Base-by-base conservation (phyloP, 2,888 invertebrate species). In the Trachelus tabidus region DNA sequence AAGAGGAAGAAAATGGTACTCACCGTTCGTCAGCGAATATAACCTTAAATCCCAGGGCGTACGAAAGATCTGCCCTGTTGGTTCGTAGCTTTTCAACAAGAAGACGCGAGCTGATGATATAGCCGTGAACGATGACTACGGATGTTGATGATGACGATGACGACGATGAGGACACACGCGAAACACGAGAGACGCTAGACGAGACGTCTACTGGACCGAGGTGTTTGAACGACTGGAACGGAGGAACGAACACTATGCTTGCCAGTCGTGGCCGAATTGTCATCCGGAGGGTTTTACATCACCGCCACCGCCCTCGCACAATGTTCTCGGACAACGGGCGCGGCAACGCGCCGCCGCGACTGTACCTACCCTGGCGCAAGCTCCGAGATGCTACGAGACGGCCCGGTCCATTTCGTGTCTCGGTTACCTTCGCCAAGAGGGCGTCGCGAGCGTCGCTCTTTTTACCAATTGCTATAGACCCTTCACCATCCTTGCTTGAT, bases 291-390 rank as follows among this genome's bases (percentile, higher is more conserved):
- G 56, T 56, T 56, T 56, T 56, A 56, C 56, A 56, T 56, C 56
- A 56, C 56, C 71, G 71, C 31, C 71, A 71, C 71, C 71, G 71
- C 71, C 71, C 71, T 71, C 71, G 71, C 71, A 34, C 71, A 71
- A 71, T 34, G 71, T 71, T 71, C 71, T 71, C 71, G 23, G 6
- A 31, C 56, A 56, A 56, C 76, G 30, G 79, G 33, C 79, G 77
- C 83, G 85, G 84, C 79, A 75, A 81, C 84, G 84, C 80, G 80
- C 79, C 81, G 81, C 74, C 81, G 81, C 80, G 75, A 34, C 30
- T 56, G 12, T 12, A 75, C 73, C 69, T 78, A 31, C 34, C 34
- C 68, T 56, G 30, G 68, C 79, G 73, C 76, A 30, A 74, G 33
- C 71, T 71, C 71, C 9, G 23, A 56, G 56, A 56, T 56, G 34